These are phyloP conservation scores for Aleiodes leptofemur DNA, from an alignment of 2,888 invertebrate genomes.

Conservation along the genomic window DNA sequence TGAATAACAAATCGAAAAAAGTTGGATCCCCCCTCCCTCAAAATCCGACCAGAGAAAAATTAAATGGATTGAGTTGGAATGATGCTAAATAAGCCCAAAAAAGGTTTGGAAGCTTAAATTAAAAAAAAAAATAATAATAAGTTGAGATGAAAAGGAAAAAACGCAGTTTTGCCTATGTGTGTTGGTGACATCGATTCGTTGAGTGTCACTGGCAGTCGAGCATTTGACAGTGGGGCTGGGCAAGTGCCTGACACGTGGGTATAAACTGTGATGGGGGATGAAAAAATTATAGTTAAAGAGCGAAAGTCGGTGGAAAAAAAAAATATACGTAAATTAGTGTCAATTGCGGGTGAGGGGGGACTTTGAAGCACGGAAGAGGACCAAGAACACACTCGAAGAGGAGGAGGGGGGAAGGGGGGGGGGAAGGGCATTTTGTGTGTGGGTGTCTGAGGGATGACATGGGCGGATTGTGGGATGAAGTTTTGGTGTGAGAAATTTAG, in stretches of 20 bases:
- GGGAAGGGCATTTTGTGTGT: neutral
- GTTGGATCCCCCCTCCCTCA: too few species aligned
- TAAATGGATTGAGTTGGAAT: neutral
- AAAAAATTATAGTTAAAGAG: neutral
- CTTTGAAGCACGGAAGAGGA: conserved; percentile 19
- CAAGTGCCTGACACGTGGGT: conserved; percentile 49
- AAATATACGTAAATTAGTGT: conserved; percentile 71
- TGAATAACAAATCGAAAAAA: too few species aligned
- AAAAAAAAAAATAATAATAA: too few species aligned
- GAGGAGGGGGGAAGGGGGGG: neutral
- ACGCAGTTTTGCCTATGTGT: neutral
- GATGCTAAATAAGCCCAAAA: too few species aligned
- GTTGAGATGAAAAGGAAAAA: too few species aligned
- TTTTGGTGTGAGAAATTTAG: conserved; percentile 52
- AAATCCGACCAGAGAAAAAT: neutral
- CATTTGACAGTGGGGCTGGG: conserved; percentile 25
- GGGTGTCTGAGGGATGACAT: conserved; percentile 63
- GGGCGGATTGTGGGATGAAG: conserved; percentile 59
- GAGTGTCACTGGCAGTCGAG: conserved; percentile 26
- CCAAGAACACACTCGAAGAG: neutral
- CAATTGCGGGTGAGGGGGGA: conserved; percentile 62
- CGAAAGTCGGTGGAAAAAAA: conserved; percentile 52
- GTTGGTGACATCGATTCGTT: conserved; percentile 14
- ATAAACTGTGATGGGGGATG: conserved; percentile 46
- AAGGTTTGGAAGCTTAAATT: too few species aligned